Evolutionary conservation across 1,140 invertebrate species (phyloP).

Genomic region (Lordiphosa mommai): DNA sequence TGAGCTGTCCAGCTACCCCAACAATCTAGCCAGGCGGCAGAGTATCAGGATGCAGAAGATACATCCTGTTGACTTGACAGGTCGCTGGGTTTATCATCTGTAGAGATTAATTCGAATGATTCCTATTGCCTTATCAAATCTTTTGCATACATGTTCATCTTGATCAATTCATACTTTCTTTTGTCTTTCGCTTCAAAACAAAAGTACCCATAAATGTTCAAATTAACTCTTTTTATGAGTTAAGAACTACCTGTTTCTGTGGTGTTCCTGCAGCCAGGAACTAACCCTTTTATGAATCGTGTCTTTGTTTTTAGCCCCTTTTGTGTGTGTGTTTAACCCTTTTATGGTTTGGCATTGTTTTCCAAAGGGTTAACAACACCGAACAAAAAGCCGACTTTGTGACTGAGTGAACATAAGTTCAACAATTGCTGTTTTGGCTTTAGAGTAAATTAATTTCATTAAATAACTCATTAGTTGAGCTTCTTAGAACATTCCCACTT

Average conservation of each 20-base stretch:
- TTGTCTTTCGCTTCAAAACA: slow-evolving; percentile 14
- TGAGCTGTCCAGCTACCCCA: too few species aligned
- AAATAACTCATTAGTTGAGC: slow-evolving; percentile 12
- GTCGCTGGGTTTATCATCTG: too few species aligned
- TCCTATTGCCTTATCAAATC: too few species aligned
- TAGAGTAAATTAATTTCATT: not conserved
- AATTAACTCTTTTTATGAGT: slow-evolving; percentile 8
- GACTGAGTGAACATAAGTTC: too few species aligned
- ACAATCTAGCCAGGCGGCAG: too few species aligned
- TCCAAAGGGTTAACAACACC: slow-evolving; percentile 5
- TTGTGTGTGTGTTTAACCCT: slow-evolving; percentile 47
- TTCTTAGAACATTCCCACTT: slow-evolving; percentile 16
- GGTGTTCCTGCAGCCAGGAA: not conserved
- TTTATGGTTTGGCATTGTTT: slow-evolving; percentile 54
- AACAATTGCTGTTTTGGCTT: not conserved
- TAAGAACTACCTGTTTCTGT: slow-evolving; percentile 36
- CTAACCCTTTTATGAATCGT: slow-evolving; percentile 53
- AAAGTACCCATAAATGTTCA: not conserved
- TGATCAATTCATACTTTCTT: too few species aligned
- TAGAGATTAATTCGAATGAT: too few species aligned
- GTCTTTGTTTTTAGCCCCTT: not conserved
- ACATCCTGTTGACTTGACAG: too few species aligned
- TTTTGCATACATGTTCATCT: too few species aligned
- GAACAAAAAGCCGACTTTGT: too few species aligned
- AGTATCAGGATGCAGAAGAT: too few species aligned